These are phyloP conservation scores for Caenorhabditis auriculariae DNA, from an alignment of 2,888 invertebrate species.

Conservation along the genomic window DNA sequence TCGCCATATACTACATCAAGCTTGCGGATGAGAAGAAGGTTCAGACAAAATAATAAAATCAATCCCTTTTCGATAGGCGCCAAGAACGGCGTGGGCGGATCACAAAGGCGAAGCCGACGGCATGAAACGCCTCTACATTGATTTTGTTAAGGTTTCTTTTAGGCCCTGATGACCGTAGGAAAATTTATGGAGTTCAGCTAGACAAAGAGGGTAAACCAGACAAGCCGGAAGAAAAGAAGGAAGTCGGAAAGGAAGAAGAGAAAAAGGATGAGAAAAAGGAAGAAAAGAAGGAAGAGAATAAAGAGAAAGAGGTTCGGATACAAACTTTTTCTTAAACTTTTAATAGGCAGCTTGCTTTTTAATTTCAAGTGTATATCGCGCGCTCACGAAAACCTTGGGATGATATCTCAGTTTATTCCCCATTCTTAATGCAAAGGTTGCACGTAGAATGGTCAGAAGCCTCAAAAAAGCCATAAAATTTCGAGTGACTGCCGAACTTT, in stretches of 20 bases:
- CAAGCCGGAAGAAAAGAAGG: conserved; percentile 10
- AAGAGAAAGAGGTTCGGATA: conserved; percentile 12
- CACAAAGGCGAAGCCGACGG: conserved; percentile 39
- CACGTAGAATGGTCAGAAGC: too few relatives aligned
- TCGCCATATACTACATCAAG: conserved; percentile 50
- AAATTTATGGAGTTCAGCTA: conserved; percentile 5
- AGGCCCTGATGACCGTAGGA: too few relatives aligned
- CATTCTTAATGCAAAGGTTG: too few relatives aligned
- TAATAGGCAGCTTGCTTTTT: too few relatives aligned
- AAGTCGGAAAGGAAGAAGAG: conserved; percentile 8
- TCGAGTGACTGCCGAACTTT: too few relatives aligned
- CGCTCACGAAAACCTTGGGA: too few relatives aligned
- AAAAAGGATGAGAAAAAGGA: conserved; percentile 3
- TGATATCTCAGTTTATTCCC: too few relatives aligned
- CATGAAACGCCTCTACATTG: conserved; percentile 39
- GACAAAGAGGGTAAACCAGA: conserved; percentile 9
- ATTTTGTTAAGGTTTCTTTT: conserved; percentile 49
- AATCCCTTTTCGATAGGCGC: conserved; percentile 1
- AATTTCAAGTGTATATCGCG: too few relatives aligned
- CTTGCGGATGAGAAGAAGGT: conserved; percentile 21
- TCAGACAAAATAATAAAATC: background rate
- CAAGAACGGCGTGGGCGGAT: conserved; percentile 35
- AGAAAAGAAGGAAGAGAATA: conserved; percentile 12
- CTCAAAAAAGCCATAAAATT: too few relatives aligned
- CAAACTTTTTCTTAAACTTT: too few relatives aligned